phyloP scores from a whole-genome alignment of 2,888 invertebrate species.

The Philereme transversata region DNA sequence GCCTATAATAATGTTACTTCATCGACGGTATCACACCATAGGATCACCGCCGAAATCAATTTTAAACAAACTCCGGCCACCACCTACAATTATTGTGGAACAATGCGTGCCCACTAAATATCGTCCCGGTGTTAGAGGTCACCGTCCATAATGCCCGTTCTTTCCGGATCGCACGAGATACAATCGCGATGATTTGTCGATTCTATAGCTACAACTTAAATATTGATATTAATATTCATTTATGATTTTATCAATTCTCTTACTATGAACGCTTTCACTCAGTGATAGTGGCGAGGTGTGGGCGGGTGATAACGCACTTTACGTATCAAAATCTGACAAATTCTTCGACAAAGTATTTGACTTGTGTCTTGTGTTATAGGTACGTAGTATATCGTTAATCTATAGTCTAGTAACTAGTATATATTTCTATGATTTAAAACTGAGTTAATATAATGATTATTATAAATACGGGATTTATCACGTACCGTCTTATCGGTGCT shows the following conservation, averaged over 20 bases:
- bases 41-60: constrained; percentile 80
- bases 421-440: too few relatives aligned
- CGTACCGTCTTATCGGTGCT: too few relatives aligned
- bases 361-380: too few relatives aligned
- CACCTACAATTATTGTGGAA: constrained; percentile 80
- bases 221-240: constrained; percentile 81
- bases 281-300: constrained; percentile 3
- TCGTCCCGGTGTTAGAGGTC: constrained; percentile 76
- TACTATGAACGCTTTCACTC: constrained; percentile 20
- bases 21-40: constrained; percentile 65
- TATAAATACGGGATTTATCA: too few relatives aligned
- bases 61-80: constrained; percentile 81
- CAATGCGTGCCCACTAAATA: constrained; percentile 73
- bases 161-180: constrained; percentile 76
- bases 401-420: too few relatives aligned
- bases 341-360: too few relatives aligned
- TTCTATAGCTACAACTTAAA: constrained; percentile 70
- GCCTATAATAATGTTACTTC: constrained; percentile 67
- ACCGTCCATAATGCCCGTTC: constrained; percentile 71
- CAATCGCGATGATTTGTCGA: constrained; percentile 81
- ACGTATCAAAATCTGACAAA: too few relatives aligned
- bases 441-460: too few relatives aligned
- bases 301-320: neutral
- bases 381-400: too few relatives aligned
- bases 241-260: constrained; percentile 67